phyloP scores from a whole-genome alignment of 2,113 vertebrate genomes.

The Helogale parvula region DNA sequence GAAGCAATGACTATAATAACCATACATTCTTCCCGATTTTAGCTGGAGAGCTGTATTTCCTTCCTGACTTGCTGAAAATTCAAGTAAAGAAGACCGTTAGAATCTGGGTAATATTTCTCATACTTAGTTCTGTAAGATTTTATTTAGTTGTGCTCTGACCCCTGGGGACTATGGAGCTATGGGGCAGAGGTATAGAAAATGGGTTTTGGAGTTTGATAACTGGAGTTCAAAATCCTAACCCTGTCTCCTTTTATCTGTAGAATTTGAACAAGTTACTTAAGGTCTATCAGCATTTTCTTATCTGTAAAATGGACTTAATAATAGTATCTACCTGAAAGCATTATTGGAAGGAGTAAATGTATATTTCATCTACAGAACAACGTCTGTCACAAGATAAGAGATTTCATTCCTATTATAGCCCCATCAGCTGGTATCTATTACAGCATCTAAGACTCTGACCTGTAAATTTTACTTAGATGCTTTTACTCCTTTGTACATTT shows the following conservation, averaged over 20 bases:
- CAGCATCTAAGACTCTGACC: not conserved
- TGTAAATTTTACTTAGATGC: not conserved
- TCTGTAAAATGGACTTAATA: not conserved
- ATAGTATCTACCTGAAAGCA: not conserved
- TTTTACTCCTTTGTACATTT: not conserved
- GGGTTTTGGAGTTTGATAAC: not conserved
- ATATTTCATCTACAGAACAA: not conserved
- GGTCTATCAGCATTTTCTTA: not conserved
- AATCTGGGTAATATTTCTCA: not conserved
- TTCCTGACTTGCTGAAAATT: not conserved
- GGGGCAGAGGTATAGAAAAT: not conserved
- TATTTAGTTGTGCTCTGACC: not conserved
- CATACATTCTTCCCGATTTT: not conserved
- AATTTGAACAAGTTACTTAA: not conserved
- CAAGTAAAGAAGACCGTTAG: not conserved
- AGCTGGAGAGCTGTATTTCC: not conserved
- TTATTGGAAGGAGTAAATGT: not conserved
- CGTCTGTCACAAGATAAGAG: not conserved
- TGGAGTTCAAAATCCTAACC: not conserved
- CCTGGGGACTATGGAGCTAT: not conserved
- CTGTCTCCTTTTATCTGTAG: not conserved
- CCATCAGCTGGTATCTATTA: not conserved
- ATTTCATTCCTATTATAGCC: not conserved
- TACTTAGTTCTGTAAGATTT: slow-evolving; percentile 6
- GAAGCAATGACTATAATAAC: not conserved